These are phyloP conservation scores for Hydriomena furcata DNA, from an alignment of 2,888 invertebrate genomes.

Conservation along the genomic window DNA sequence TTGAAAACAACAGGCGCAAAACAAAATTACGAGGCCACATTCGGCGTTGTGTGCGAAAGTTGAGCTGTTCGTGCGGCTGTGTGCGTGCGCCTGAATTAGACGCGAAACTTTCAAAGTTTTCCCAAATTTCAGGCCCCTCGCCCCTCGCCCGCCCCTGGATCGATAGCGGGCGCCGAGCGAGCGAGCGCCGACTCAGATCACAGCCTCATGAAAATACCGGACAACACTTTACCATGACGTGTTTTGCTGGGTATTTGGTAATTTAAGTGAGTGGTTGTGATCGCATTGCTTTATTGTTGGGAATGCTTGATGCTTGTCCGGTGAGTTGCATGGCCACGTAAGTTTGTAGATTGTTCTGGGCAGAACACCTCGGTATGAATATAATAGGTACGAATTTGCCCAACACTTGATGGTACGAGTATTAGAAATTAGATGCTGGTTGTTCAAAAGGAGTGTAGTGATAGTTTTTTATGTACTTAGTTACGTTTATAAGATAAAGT, in stretches of 20 bases:
- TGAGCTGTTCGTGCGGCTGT: conserved; percentile 60
- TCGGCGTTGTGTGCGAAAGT: conserved; percentile 61
- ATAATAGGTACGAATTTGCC: background rate
- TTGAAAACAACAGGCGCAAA: conserved; percentile 69
- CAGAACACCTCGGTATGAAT: background rate
- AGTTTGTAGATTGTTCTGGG: conserved; percentile 2
- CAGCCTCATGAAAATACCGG: conserved; percentile 76
- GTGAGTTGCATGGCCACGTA: conserved; percentile 2
- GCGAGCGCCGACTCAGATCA: conserved; percentile 64
- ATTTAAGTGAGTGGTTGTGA: conserved; percentile 51
- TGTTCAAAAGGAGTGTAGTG: background rate
- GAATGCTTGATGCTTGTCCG: conserved; percentile 12
- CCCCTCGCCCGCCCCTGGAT: conserved; percentile 61
- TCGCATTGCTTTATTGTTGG: conserved; percentile 39
- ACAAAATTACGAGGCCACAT: conserved; percentile 71
- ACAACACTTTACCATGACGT: conserved; percentile 75
- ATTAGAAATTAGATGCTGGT: background rate
- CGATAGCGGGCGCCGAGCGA: conserved; percentile 76
- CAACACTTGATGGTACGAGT: too few species aligned
- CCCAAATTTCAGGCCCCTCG: conserved; percentile 80
- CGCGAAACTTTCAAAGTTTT: conserved; percentile 84
- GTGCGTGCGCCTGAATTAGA: conserved; percentile 84
- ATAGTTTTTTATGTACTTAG: too few species aligned
- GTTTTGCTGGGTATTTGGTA: conserved; percentile 60
- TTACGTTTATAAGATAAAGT: too few species aligned